Evolutionary conservation across 2,113 vertebrate species (phyloP).

Genomic region (Nerophis lumbriciformis): DNA sequence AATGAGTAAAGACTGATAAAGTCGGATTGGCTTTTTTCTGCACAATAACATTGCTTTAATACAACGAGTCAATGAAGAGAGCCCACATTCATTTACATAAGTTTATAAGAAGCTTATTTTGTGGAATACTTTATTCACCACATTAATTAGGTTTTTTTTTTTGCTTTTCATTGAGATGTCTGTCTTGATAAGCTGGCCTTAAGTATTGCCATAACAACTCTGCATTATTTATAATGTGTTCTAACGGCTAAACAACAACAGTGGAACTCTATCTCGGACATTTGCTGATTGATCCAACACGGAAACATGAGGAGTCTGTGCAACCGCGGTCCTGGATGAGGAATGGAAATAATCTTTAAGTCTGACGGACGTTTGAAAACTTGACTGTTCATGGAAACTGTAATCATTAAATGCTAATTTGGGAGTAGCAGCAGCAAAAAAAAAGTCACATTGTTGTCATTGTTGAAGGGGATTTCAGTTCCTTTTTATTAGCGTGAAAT

Average conservation of each 20-base stretch:
- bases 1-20: constrained; percentile 38
- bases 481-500: too few species aligned
- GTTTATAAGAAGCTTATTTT: constrained; percentile 70
- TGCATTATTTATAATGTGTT: constrained; percentile 23
- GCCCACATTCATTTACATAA: constrained; percentile 67
- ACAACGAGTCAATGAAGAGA: constrained; percentile 46
- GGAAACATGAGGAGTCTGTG: constrained; percentile 23
- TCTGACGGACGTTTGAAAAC: constrained; percentile 26
- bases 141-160: constrained; percentile 58
- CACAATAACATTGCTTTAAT: constrained; percentile 27
- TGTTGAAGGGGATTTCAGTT: not conserved
- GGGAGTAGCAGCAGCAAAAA: not conserved
- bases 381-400: not conserved
- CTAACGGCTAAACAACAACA: constrained; percentile 21
- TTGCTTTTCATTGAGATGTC: constrained; percentile 38
- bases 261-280: constrained; percentile 26
- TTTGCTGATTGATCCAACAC: constrained; percentile 20
- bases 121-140: constrained; percentile 50
- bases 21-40: constrained; percentile 40
- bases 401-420: constrained; percentile 7
- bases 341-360: constrained; percentile 19
- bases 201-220: constrained; percentile 5
- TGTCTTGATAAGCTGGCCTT: constrained; percentile 21
- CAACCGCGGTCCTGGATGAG: constrained; percentile 13
- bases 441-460: not conserved